Base-by-base conservation (phyloP, 2,888 invertebrate species). In the Ectemnius cavifrons region DNA sequence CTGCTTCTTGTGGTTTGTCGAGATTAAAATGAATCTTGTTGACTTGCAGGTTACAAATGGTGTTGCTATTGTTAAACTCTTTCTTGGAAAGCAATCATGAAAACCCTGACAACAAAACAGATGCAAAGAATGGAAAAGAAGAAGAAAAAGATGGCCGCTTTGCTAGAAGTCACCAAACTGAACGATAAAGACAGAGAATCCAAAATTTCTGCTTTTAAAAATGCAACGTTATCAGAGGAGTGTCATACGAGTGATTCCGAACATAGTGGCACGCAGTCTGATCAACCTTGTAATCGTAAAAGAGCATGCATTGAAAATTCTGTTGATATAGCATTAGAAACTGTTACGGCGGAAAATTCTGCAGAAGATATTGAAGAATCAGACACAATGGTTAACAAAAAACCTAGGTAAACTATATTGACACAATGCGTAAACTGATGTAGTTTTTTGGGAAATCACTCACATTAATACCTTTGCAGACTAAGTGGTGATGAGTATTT, bases 121-220 rank as follows among this genome's bases (percentile, higher is more conserved):
- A 89, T 92, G 71, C 91, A 92, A 82, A 92, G 94, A 74, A 90
- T 92, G 72, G 93, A 94, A 84, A 94, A 93, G 77, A 94, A 94
- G 86, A 93, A 93, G 86, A 93, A 93, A 86, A 94, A 94, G 91
- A 91, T 94, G 87, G 92, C 92, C 4, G 94, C 94, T 1, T 91
- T 94, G 74, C 91, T 93, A 11, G 93, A 93, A 86, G 90, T 94
- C 63, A 91, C 93, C 49, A 92, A 93, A 89, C 90, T 94, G 67
- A 94, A 94, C 86, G 94, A 94, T 83, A 91, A 91, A 77, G 94
- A 94, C 84, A 92, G 92, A 78, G 88, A 88, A 80, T 89, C 88
- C 66, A 89, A 87, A 77, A 80, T 83, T 45, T 84, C 80, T 28
- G 73, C 74, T 71, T 61, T 78, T 5, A 81, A 80, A 52, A 78